Evolutionary conservation across 2,797 vertebrate genomes (phyloP), one percentile per base, ranked within the genome.

Genomic region (Brachyalestes nurse): DNA sequence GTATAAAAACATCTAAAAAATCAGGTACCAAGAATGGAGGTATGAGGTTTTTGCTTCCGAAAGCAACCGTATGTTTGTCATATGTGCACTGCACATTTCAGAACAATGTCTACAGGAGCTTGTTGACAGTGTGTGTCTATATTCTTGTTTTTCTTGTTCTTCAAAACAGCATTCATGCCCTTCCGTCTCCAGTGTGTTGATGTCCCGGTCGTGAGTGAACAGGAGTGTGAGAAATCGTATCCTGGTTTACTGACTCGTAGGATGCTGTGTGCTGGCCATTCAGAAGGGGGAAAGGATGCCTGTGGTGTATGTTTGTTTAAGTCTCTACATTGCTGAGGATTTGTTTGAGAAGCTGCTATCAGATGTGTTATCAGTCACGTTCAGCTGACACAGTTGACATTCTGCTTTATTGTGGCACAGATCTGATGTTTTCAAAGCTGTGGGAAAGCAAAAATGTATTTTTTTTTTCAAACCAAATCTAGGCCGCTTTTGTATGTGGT

Each of bases 261-360:
- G 85, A 95, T 95, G 94, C 0, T 95, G 73, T 95, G 94, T 75
- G 92, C 90, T 0, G 93, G 94, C 0, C 89, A 80, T 85, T 77
- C 92, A 86, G 89, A 94, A 0, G 94, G 94, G 82, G 93, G 94
- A 83, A 89, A 79, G 81, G 94, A 91, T n/a, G 83, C 80, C 0
- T 95, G 94, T 86, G 92, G 91, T 77, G 93, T 94, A 86, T 78
- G 91, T 90, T 10, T 9, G 79, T 34, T 47, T 17, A 5, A 3
- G 6, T 9, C 17, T n/a, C 13, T 8, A 38, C 13, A 40, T 40
- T 13, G 6, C 6, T 17, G 16, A 65, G 12, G n/a, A 14, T 38
- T 16, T 34, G 61, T 42, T 42, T 45, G 34, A 4, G 34, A 3
- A 34, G 42, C 42, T 3, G 42, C 7, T 45, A 8, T 45, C 42